These are phyloP conservation scores for Acronicta psi DNA, from an alignment of 2,888 invertebrate species.

Conservation along the genomic window DNA sequence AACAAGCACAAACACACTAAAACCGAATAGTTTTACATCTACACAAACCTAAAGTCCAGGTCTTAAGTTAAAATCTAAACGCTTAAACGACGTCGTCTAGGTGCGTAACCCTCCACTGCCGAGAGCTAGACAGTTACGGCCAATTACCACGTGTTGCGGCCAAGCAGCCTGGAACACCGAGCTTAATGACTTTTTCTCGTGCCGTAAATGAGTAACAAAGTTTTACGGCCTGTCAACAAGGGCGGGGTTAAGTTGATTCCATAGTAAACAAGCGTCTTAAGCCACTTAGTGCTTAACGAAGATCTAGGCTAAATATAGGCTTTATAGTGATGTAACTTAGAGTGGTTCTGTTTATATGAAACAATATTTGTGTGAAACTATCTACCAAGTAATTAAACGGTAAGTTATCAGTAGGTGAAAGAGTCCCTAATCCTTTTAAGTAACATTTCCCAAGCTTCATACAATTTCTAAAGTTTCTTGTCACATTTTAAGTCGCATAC, in stretches of 20 bases:
- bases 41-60: conserved; percentile 14
- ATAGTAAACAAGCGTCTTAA: conserved; percentile 30
- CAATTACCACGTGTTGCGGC: conserved; percentile 47
- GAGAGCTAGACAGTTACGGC: conserved; percentile 20
- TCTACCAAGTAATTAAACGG: background rate
- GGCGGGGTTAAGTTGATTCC: conserved; percentile 31
- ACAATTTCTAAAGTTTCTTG: conserved; percentile 4
- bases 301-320: conserved; percentile 13
- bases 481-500: conserved; percentile 3
- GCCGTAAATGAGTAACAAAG: conserved; percentile 42
- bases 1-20: too few species aligned
- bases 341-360: background rate
- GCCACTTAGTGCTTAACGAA: conserved; percentile 19
- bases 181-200: conserved; percentile 53
- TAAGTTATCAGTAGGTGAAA: too few species aligned
- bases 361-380: too few species aligned
- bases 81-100: conserved; percentile 14
- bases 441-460: conserved; percentile 5
- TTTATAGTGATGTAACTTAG: conserved; percentile 13
- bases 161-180: conserved; percentile 21
- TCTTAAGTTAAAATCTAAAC: conserved; percentile 29
- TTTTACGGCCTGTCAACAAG: conserved; percentile 34
- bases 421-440: too few species aligned
- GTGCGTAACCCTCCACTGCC: conserved; percentile 17
- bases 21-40: background rate